Evolutionary conservation across 2,888 invertebrate species (phyloP), one percentile per base, ranked within the genome.

Genomic region (Nomada fabriciana): DNA sequence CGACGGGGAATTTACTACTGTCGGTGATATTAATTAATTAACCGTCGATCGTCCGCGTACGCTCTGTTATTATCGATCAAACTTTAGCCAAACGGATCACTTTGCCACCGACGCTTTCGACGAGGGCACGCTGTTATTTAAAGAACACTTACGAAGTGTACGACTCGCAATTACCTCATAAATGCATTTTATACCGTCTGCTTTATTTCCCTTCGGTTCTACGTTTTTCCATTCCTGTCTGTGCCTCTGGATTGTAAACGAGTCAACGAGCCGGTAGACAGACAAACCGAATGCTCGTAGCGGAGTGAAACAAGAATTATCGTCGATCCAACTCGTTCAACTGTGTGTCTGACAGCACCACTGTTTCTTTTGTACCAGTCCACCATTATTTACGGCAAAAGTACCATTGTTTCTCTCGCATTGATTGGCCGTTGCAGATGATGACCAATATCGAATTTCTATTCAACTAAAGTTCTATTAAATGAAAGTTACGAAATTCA

Each of bases 41-140:
- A 50, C n/a, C 25, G 29, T 23, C 29, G 25, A 60, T 60, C 52
- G 52, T 11, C 23, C n/a, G 3, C 18, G 23, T 5, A 3, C 36
- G 18, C 10, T 36, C 42, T 76, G 18, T 23, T 23, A 0, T 5
- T 5, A 36, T 36, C 36, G 36, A 36, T 36, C 36, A 7, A 36
- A 36, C 7, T 36, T 36, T 36, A 7, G 20, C 15, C 20, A 29
- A 7, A 2, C 15, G 20, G 42, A 61, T 61, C 20, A 29, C 25
- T 36, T 20, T 47, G 36, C 9, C 25, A 25, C 2, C 43, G 10
- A 3, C 20, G 20, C 10, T 42, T 42, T 52, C 29, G 1, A 10
- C 43, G 18, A 9, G n/a, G 25, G 3, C 42, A 20, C 50, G 52
- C 57, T 68, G 79, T 79, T 68, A 29, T 73, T 77, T 65, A 76